Evolutionary conservation across 2,888 invertebrate species (phyloP), one percentile per base, ranked within the genome.

Genomic region (Eupithecia centaureata): DNA sequence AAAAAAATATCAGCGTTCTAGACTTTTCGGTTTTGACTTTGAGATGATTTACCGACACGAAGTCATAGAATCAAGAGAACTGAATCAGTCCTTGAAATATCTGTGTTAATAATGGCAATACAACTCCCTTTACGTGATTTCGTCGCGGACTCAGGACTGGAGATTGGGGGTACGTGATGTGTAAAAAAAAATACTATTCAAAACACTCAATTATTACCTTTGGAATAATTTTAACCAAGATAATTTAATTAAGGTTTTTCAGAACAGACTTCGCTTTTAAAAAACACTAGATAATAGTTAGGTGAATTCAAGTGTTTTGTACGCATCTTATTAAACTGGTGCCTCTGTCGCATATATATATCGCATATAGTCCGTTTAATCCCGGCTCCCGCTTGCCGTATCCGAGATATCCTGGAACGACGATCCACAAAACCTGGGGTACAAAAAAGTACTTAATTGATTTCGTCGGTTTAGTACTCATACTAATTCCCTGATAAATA

Each of bases 401-500:
- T 56, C 57, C 60, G 57, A 65, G 62, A 82, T 84, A 85, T 83
- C 83, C 84, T 82, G 87, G 85, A 86, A 83, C 82, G 82, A 77
- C 80, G 74, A 81, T 81, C 79, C 79, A 82, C 80, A 77, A 82
- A 86, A 86, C 86, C 82, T 74, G 87, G 79, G 76, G 68, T 65
- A 76, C 83, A 89, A 90, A 86, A 88, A 83, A 79, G 77, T 73
- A 84, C 79, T 86, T 89, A 90, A 91, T 90, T 90, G 90, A 89
- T 89, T 91, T 90, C 81, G 85, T 88, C 89, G 86, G 86, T 86
- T 90, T 90, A 86, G 86, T 89, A 86, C 85, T 85, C 87, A 89
- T 90, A 90, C 89, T 89, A 90, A 90, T 91, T 90, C 84, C 79
- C 83, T 88, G 85, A 88, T 91, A 86, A 90, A 90, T 91, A 90